Percentiles rank a stretch among this genome's conserved stretches.
These are phyloP conservation scores for Brotula barbata DNA, from an alignment of 2,797 vertebrate species.

Conservation along the genomic window DNA sequence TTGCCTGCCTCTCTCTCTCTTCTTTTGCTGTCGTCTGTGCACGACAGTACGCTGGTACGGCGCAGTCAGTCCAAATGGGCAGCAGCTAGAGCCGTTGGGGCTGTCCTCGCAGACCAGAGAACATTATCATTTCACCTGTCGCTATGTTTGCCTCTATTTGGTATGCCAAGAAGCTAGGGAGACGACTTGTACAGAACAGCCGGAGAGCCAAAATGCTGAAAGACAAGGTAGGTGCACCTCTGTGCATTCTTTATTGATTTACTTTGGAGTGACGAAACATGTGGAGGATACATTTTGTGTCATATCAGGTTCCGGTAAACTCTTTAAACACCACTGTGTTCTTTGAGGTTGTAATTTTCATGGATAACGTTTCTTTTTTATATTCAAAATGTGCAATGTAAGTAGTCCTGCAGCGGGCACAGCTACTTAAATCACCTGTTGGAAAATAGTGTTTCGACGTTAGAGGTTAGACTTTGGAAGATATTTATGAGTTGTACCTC, in stretches of 20 bases:
- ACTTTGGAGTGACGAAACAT: slow-evolving; percentile 5
- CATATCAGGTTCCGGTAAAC: background rate
- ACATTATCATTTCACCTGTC: slow-evolving; percentile 63
- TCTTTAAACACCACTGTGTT: background rate
- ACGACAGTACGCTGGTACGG: slow-evolving; percentile 46
- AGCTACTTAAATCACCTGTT: slow-evolving; percentile 47
- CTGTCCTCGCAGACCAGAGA: slow-evolving; percentile 58
- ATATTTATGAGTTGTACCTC: slow-evolving; percentile 33
- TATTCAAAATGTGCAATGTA: background rate
- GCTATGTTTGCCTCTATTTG: slow-evolving; percentile 96
- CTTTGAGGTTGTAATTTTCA: background rate
- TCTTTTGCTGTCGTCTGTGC: slow-evolving; percentile 32
- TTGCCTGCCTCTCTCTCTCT: slow-evolving; percentile 21
- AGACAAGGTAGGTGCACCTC: slow-evolving; percentile 84
- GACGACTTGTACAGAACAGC: slow-evolving; percentile 92
- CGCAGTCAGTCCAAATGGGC: slow-evolving; percentile 56
- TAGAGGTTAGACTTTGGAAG: slow-evolving; percentile 18
- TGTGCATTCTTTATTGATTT: slow-evolving; percentile 24
- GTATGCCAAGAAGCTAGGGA: slow-evolving; percentile 98
- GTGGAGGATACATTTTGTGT: background rate
- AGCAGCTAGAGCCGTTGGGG: slow-evolving; percentile 71
- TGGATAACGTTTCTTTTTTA: background rate
- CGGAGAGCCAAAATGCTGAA: slow-evolving; percentile 92
- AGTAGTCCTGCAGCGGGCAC: background rate
- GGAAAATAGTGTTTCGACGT: slow-evolving; percentile 35